Base-by-base conservation (phyloP, 2,113 vertebrate species). In the Choloepus hoffmanni region DNA sequence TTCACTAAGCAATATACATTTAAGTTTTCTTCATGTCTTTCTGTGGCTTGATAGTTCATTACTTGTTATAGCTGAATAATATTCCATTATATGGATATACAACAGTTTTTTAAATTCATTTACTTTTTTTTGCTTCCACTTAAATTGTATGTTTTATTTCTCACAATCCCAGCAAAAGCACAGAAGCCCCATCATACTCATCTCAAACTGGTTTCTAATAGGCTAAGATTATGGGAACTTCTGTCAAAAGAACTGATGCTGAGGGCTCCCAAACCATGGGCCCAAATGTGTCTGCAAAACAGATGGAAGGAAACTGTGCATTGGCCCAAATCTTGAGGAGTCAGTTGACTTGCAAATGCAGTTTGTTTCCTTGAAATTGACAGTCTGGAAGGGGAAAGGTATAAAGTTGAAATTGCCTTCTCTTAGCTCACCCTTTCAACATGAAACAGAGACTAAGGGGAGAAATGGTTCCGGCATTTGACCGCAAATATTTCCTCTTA, bases 81-180 rank as follows among this genome's bases (percentile, higher is more conserved):
- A 55, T 55, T 16, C 53, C 53, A 55, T 55, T 55, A 16, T 55
- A 55, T 55, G 53, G 15, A 55, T 55, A 16, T 55, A 55, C 53
- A 13, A 55, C 15, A 55, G 53, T 74, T 81, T 84, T 92, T 96
- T 96, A 95, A 97, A 97, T 98, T 89, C 36, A 36, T 36, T 36
- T 36, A 36, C 36, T 50, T 50, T 98, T 97, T 50, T 98, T 98
- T 97, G 97, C 98, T 98, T 98, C 95, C 98, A 98, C 98, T 98
- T 97, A 98, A 98, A 98, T 97, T 72, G 23, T 93, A 97, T 96
- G 97, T 98, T 98, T 98, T 98, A 98, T 99, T 98, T 98, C 97
- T 97, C 94, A 98, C 98, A 97, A 98, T 95, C 98, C 97, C 97
- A 97, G 85, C 93, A 50, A 50, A 50, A 50, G 48, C 48, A 50